These are phyloP conservation scores for Falco peregrinus DNA, from an alignment of 2,797 vertebrate genomes.

Conservation along the genomic window DNA sequence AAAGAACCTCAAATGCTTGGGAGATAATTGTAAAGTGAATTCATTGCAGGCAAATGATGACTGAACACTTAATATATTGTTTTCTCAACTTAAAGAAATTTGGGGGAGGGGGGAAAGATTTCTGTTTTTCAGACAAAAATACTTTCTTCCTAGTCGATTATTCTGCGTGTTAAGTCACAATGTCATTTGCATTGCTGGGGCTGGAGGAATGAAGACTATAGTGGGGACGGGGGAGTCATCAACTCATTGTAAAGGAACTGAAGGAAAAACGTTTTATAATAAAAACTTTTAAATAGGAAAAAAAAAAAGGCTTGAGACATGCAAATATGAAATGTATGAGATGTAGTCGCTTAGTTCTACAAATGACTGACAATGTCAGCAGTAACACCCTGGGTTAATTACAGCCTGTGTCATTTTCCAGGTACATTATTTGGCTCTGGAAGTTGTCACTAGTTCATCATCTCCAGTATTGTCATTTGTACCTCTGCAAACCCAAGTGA, in stretches of 20 bases:
- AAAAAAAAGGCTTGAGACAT: background rate
- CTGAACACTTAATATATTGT: background rate
- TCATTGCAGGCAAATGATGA: background rate
- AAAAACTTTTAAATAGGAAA: background rate
- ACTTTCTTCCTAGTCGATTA: background rate
- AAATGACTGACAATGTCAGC: background rate
- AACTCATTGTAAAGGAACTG: background rate
- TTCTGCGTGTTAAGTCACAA: background rate
- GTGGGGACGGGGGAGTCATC: background rate
- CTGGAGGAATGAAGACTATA: background rate
- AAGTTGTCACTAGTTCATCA: background rate
- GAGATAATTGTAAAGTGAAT: background rate
- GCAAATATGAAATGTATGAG: background rate
- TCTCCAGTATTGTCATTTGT: background rate
- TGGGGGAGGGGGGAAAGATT: background rate
- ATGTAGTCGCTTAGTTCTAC: background rate
- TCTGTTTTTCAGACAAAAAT: background rate
- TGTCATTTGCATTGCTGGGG: background rate
- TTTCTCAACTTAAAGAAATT: background rate
- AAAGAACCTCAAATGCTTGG: background rate
- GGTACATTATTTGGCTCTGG: background rate
- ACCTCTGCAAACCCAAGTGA: background rate
- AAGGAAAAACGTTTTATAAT: background rate
- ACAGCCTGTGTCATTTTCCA: background rate
- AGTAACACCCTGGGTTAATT: background rate